Conservation (phyloP, 2,113 vertebrate genomes). For the Thamnaconus septentrionalis region DNA sequence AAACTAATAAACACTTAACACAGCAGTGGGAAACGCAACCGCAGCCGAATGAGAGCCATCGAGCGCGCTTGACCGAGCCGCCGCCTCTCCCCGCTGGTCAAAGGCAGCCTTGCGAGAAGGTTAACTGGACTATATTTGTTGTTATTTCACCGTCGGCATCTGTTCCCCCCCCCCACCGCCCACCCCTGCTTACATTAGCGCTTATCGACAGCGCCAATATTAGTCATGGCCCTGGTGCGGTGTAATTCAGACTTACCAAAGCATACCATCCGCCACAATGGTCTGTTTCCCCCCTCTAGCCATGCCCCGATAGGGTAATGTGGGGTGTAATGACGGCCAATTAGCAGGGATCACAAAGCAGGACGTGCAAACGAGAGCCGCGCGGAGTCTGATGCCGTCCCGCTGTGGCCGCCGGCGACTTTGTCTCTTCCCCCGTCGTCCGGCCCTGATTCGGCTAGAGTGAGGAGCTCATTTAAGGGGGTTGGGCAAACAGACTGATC, state of each 20-base stretch:
- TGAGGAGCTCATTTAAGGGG: slow-evolving; percentile 10
- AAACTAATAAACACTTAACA: slow-evolving; percentile 66
- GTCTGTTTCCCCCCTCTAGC: slow-evolving; percentile 73
- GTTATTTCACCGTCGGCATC: slow-evolving; percentile 67
- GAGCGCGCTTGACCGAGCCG: slow-evolving; percentile 61
- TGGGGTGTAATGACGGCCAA: slow-evolving; percentile 75
- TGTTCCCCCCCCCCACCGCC: slow-evolving; percentile 42
- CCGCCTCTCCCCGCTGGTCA: slow-evolving; percentile 56
- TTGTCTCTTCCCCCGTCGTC: slow-evolving; percentile 17
- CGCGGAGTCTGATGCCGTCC: slow-evolving; percentile 37
- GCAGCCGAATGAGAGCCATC: slow-evolving; percentile 59
- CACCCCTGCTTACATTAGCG: slow-evolving; percentile 66
- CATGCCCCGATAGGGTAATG: slow-evolving; percentile 73
- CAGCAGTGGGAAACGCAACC: slow-evolving; percentile 62
- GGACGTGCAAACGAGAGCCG: slow-evolving; percentile 68
- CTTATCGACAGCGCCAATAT: slow-evolving; percentile 73
- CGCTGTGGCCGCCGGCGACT: slow-evolving; percentile 24
- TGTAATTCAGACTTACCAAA: slow-evolving; percentile 78
- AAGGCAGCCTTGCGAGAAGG: slow-evolving; percentile 72
- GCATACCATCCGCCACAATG: slow-evolving; percentile 70
- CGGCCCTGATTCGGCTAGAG: slow-evolving; percentile 23
- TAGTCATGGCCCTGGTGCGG: slow-evolving; percentile 73
- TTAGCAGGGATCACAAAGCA: slow-evolving; percentile 78
- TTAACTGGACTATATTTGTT: slow-evolving; percentile 70
- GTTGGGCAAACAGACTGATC: slow-evolving; percentile 2